phyloP scores from a whole-genome alignment of 2,113 vertebrate species.

The Phyllopteryx taeniolatus region DNA sequence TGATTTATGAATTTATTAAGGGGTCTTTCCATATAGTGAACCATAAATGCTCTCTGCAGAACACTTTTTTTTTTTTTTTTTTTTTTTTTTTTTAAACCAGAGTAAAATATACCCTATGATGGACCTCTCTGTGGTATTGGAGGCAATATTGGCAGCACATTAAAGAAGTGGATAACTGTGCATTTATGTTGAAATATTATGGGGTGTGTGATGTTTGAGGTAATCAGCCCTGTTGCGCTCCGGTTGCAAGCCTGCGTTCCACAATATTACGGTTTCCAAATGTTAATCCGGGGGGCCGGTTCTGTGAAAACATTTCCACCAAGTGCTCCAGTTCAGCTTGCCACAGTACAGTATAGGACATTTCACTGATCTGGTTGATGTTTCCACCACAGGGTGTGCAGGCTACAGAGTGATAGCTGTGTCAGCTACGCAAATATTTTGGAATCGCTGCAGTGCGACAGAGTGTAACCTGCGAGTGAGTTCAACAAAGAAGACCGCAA shows the following conservation, averaged over 20 bases:
- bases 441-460: not conserved
- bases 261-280: conserved; percentile 10
- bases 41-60: not conserved
- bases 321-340: not conserved
- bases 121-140: not conserved
- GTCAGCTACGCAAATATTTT: not conserved
- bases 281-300: not conserved
- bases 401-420: not conserved
- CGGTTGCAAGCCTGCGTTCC: conserved; percentile 2
- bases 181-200: not conserved
- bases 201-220: not conserved
- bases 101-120: not conserved
- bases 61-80: not conserved
- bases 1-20: not conserved
- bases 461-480: not conserved
- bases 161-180: not conserved
- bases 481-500: not conserved
- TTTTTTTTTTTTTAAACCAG: not conserved
- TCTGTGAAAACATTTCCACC: conserved; percentile 3
- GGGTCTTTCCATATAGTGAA: not conserved
- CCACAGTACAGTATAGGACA: not conserved
- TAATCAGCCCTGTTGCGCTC: not conserved
- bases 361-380: not conserved
- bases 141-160: not conserved
- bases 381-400: not conserved